phyloP scores from a whole-genome alignment of 2,113 vertebrate genomes.

The Ramphastos sulfuratus region DNA sequence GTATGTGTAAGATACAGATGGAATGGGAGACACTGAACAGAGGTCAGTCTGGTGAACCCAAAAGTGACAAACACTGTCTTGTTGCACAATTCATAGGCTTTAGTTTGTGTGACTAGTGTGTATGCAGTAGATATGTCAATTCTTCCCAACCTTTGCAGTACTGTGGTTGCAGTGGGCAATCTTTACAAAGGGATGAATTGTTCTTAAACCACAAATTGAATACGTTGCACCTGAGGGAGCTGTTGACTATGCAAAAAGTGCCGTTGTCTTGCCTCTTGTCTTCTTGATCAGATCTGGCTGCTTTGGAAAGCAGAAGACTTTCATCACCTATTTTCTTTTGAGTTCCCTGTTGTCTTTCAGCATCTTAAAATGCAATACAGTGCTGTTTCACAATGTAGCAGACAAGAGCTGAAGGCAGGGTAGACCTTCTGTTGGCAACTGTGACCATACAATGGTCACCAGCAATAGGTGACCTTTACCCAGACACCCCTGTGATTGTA shows the following conservation, averaged over 20 bases:
- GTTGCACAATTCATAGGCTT: not conserved
- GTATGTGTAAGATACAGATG: not conserved
- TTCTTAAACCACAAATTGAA: not conserved
- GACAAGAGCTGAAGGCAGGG: not conserved
- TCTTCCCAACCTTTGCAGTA: not conserved
- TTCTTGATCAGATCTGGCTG: not conserved
- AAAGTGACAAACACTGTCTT: not conserved
- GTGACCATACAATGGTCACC: not conserved
- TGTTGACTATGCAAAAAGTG: not conserved
- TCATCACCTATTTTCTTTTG: not conserved
- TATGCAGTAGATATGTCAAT: not conserved
- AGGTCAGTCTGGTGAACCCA: not conserved
- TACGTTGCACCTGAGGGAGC: not conserved
- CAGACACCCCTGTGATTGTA: not conserved
- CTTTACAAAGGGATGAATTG: not conserved
- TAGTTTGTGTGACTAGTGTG: not conserved
- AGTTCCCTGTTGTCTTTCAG: not conserved
- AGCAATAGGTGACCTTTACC: not conserved
- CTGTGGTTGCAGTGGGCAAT: not conserved
- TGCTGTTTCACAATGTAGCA: not conserved
- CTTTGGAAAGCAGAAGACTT: not conserved
- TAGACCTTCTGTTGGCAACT: not conserved
- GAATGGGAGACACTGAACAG: not conserved
- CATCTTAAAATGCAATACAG: not conserved
- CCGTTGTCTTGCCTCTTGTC: not conserved